Conservation (phyloP, 2,797 vertebrate genomes). For the Chromobotia macracanthus region DNA sequence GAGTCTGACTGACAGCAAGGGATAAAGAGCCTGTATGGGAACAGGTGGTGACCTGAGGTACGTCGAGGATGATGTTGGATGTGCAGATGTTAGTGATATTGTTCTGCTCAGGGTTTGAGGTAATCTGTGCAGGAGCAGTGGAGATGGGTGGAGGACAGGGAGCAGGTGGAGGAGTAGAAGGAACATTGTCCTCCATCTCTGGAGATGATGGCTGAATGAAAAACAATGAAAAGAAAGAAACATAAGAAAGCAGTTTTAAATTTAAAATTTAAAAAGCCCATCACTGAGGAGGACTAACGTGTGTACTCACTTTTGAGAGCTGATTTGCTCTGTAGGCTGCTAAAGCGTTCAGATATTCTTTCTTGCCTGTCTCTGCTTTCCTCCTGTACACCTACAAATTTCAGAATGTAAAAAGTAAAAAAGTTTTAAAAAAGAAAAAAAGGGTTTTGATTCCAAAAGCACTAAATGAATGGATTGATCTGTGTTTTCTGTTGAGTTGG, state of each 20-base stretch:
- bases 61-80: constrained; percentile 83
- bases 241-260: too few relatives aligned
- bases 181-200: constrained; percentile 83
- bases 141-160: constrained; percentile 45
- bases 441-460: too few relatives aligned
- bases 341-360: too few relatives aligned
- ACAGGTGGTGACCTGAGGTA: constrained; percentile 79
- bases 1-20: constrained; percentile 66
- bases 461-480: too few relatives aligned
- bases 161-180: constrained; percentile 69
- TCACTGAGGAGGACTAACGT: neutral
- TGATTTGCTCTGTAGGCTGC: constrained; percentile 85
- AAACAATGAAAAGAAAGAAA: neutral
- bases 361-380: too few relatives aligned
- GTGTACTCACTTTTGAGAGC: constrained; percentile 79
- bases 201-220: constrained; percentile 76
- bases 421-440: too few relatives aligned
- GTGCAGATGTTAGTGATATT: constrained; percentile 85
- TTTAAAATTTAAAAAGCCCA: too few relatives aligned
- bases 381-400: too few relatives aligned
- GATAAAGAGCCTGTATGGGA: constrained; percentile 79
- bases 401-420: too few relatives aligned
- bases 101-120: constrained; percentile 77
- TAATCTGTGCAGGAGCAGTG: constrained; percentile 25
- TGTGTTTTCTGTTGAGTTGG: too few relatives aligned